Evolutionary conservation across 2,113 vertebrate genomes (phyloP), one percentile per base, ranked within the genome.

Genomic region (Atrichornis clamosus): DNA sequence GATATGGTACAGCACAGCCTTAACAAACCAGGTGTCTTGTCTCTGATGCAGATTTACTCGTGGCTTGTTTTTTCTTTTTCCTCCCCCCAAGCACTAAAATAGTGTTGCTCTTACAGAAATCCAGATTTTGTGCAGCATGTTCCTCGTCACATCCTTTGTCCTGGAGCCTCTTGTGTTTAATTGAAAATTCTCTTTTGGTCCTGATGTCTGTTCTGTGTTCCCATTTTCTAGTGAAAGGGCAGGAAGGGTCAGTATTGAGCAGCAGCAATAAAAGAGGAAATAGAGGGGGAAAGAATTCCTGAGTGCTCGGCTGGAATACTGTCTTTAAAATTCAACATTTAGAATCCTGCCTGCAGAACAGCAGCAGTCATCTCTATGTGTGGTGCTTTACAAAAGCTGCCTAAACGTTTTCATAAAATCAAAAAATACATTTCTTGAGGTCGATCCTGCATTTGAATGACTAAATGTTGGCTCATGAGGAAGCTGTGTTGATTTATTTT

Each of bases 401-500:
- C 81, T 76, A 90, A 87, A 94, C 59, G 58, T 69, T 91, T 90
- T 50, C 70, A 84, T 84, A 90, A 92, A 93, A 96, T 87, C 39
- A 47, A 87, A 87, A 91, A 46, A 33, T 44, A 13, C 11, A 68
- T 97, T 96, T 90, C 68, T 95, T 64, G 24, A 56, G 52, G 87
- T 95, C 3, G 7, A 20, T 73, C 89, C 75, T 75, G 46, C 52
- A 12, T 78, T 81, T 81, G 76, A 59, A 53, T 73, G 79, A 87
- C 83, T 95, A 80, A 92, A 72, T 39, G 39, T 73, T 76, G 47
- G 62, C 90, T 91, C 17, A 1, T 77, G 93, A 89, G 68, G 89
- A 86, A 82, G 63, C 59, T 89, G 63, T 67, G 53, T 53, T 94
- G 97, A 89, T 97, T 96, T 87, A 93, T 95, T 96, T 95, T 93